phyloP scores from a whole-genome alignment of 1,140 invertebrate species.

The Pachypeltis micranthus region DNA sequence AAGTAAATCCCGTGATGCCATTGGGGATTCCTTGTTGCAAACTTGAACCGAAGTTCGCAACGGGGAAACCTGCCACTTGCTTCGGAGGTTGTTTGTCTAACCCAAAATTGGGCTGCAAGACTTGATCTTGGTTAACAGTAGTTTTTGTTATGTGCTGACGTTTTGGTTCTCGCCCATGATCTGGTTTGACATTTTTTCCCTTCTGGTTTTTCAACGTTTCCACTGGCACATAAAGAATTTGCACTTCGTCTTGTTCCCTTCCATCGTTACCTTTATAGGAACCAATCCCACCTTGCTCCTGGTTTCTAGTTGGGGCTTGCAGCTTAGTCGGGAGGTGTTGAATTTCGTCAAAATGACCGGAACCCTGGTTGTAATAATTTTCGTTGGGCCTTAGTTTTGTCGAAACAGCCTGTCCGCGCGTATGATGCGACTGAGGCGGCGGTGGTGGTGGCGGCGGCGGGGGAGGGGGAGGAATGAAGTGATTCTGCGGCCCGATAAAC shows the following conservation, averaged over 20 bases:
- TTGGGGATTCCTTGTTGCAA: neutral
- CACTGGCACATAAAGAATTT: slow-evolving; percentile 64
- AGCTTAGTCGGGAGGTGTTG: neutral
- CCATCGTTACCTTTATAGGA: slow-evolving; percentile 12
- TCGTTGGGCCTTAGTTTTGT: neutral
- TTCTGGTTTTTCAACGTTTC: slow-evolving; percentile 52
- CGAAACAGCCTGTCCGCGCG: neutral
- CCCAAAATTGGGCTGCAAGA: neutral
- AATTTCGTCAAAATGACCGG: neutral
- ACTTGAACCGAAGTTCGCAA: slow-evolving; percentile 1
- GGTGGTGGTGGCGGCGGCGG: neutral
- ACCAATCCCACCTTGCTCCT: neutral
- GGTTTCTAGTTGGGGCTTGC: neutral
- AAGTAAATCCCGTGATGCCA: neutral
- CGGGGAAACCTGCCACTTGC: neutral
- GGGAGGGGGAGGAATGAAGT: neutral
- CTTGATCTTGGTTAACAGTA: slow-evolving; percentile 13
- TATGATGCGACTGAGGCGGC: neutral
- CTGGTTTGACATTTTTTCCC: slow-evolving; percentile 30
- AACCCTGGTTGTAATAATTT: neutral
- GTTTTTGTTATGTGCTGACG: neutral
- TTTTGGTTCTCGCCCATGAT: too few relatives aligned
- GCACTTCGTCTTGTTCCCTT: slow-evolving; percentile 51
- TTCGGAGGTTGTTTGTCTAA: neutral
- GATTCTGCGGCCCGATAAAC: neutral